A percentile compares a stretch with the other conserved stretches of the same genome.
Conservation (phyloP, 2,113 vertebrate species). For the Trogon surrucura region DNA sequence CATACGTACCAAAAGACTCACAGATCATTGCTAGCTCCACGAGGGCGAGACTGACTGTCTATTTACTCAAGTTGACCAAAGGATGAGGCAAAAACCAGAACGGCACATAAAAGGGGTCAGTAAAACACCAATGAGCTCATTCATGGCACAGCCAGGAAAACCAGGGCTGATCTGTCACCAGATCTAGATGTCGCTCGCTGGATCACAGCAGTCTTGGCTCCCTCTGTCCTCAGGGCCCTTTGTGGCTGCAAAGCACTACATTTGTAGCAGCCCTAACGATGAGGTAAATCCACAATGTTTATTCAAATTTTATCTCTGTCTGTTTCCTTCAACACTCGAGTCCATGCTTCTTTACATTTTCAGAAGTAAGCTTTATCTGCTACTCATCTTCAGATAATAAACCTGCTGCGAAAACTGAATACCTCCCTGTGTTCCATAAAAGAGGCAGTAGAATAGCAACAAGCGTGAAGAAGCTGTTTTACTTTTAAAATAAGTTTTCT, state of each 20-base stretch:
- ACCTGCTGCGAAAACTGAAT: conserved; percentile 12
- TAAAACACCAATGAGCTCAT: neutral
- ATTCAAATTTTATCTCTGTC: neutral
- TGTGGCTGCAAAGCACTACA: neutral
- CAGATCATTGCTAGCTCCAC: neutral
- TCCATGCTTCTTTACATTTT: neutral
- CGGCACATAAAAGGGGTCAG: neutral
- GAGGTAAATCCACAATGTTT: neutral
- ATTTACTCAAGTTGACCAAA: accelerated
- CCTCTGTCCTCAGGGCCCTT: neutral
- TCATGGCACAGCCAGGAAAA: neutral
- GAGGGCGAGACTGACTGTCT: neutral
- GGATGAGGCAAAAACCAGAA: neutral
- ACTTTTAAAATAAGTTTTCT: neutral
- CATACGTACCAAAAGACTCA: neutral
- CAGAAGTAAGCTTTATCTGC: conserved; percentile 30
- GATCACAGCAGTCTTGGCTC: neutral
- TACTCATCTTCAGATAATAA: conserved; percentile 35
- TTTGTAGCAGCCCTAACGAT: neutral
- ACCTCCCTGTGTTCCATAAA: neutral
- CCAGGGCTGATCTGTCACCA: neutral
- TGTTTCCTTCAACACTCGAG: neutral
- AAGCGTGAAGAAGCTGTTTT: neutral
- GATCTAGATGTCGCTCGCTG: neutral
- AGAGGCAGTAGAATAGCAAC: neutral